Conservation (phyloP, 2,797 vertebrate genomes). For the Manis javanica region DNA sequence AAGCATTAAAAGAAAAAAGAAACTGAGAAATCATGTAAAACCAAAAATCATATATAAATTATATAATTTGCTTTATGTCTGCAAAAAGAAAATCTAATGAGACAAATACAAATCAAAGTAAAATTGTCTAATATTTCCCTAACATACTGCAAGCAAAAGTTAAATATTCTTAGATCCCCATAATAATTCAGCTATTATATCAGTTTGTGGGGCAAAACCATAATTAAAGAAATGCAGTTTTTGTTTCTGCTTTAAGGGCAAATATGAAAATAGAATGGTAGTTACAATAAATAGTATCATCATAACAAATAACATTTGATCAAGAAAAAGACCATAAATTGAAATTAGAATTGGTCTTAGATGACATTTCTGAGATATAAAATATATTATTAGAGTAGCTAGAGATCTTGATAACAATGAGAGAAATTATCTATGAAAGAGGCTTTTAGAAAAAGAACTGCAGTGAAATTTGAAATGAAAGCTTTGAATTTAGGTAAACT, state of each 20-base stretch:
- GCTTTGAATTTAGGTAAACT: neutral
- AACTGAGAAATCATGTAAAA: neutral
- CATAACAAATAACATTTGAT: neutral
- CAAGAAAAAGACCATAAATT: neutral
- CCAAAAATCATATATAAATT: neutral
- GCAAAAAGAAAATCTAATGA: neutral
- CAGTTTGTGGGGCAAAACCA: neutral
- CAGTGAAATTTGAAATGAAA: neutral
- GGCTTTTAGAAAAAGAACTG: neutral
- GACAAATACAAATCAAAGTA: neutral
- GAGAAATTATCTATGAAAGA: neutral
- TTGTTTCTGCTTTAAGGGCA: neutral
- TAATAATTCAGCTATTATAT: neutral
- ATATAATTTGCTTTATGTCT: neutral
- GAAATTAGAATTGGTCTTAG: neutral
- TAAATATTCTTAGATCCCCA: neutral
- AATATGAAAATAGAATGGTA: neutral
- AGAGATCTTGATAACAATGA: neutral
- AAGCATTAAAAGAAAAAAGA: neutral
- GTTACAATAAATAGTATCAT: neutral
- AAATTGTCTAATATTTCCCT: neutral
- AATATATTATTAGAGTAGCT: neutral
- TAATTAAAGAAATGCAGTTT: neutral
- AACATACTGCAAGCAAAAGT: neutral
- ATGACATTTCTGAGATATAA: neutral